phyloP scores from a whole-genome alignment of 2,888 invertebrate species.

The Polydrusus cervinus region DNA sequence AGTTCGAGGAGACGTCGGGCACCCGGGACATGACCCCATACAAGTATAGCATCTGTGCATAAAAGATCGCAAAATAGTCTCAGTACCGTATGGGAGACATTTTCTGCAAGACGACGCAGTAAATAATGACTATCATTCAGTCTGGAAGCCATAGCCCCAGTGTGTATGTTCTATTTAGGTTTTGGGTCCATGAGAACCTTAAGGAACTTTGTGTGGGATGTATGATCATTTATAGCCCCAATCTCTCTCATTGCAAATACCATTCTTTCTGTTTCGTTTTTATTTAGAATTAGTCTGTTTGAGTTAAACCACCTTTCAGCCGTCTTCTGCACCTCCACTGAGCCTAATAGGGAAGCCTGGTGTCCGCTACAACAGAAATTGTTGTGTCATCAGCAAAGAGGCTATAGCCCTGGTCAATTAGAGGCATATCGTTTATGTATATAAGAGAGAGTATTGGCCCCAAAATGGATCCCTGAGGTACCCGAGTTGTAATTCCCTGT shows the following conservation, averaged over 20 bases:
- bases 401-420: too few relatives aligned
- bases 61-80: background rate
- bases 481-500: too few relatives aligned
- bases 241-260: background rate
- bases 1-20: background rate
- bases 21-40: too few relatives aligned
- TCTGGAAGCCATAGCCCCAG: background rate
- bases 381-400: too few relatives aligned
- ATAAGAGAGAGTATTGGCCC: too few relatives aligned
- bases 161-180: background rate
- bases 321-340: too few relatives aligned
- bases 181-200: background rate
- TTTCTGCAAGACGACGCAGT: conserved; percentile 1
- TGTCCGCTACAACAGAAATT: too few relatives aligned
- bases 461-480: too few relatives aligned
- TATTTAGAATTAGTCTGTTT: background rate
- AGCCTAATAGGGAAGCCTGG: too few relatives aligned
- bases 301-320: too few relatives aligned
- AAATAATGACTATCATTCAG: background rate
- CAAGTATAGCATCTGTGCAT: conserved; percentile 3
- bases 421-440: too few relatives aligned
- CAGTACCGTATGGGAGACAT: background rate
- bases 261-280: background rate
- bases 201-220: background rate
- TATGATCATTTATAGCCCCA: background rate